phyloP scores from a whole-genome alignment of 2,113 vertebrate genomes.

The Spea multiplicata region DNA sequence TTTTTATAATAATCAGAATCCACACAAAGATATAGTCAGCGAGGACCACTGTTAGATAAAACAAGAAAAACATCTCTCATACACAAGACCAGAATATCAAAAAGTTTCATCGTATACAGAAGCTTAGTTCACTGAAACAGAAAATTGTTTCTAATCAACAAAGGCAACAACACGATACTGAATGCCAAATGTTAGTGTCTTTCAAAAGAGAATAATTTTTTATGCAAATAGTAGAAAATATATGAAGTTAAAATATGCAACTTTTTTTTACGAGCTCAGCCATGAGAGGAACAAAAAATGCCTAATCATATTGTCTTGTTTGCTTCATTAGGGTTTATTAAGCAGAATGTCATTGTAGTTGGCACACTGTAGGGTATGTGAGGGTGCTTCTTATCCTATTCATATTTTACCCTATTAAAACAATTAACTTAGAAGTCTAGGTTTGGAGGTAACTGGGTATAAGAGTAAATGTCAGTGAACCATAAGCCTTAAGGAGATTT shows the following conservation, averaged over 20 bases:
- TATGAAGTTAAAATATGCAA: constrained; percentile 35
- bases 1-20: constrained; percentile 21
- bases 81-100: constrained; percentile 31
- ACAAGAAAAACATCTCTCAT: constrained; percentile 39
- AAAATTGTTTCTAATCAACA: constrained; percentile 49
- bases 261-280: constrained; percentile 19
- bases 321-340: no score
- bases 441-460: no score
- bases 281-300: constrained; percentile 7
- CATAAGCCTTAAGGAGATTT: no score
- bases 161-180: constrained; percentile 44
- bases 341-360: no score
- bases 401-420: no score
- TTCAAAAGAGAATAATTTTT: constrained; percentile 39
- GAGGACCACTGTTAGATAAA: constrained; percentile 33
- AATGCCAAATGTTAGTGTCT: constrained; percentile 44
- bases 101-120: constrained; percentile 35
- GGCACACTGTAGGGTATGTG: no score
- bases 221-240: constrained; percentile 44
- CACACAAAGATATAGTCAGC: constrained; percentile 5
- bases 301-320: constrained; percentile 2
- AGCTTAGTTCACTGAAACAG: constrained; percentile 37
- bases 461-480: no score
- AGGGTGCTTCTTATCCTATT: no score
- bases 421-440: no score